Conservation (phyloP, 2,797 vertebrate genomes). For the Sebastes melanostomus region DNA sequence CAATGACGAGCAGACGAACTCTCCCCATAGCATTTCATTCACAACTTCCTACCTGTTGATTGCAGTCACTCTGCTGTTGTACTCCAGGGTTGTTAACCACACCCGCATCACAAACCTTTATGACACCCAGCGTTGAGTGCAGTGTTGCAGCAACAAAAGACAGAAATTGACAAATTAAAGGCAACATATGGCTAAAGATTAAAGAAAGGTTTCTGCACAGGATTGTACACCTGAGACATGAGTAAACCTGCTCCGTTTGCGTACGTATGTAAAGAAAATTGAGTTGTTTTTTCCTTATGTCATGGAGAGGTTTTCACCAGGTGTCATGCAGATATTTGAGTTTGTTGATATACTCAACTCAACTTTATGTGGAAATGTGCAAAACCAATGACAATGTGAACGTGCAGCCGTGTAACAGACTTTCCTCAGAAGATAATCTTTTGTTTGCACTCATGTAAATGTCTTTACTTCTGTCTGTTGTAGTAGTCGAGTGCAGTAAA, state of each 20-base stretch:
- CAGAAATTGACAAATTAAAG: not conserved
- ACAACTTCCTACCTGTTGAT: slow-evolving; percentile 4
- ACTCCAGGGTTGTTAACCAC: not conserved
- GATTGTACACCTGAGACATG: no score
- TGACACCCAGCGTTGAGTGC: no score
- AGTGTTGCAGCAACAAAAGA: not conserved
- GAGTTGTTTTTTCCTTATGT: no score
- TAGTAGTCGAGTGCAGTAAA: not conserved
- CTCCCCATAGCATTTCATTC: slow-evolving; percentile 28
- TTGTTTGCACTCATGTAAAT: not conserved
- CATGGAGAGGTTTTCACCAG: no score
- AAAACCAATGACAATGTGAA: not conserved
- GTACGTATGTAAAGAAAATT: no score
- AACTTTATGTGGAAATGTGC: not conserved
- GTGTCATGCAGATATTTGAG: no score
- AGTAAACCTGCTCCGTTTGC: no score
- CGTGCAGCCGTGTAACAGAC: not conserved
- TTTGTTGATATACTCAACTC: no score
- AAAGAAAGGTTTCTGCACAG: not conserved
- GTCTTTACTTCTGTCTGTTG: not conserved
- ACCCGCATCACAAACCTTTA: slow-evolving; percentile 1
- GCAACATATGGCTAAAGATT: not conserved
- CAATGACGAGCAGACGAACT: not conserved
- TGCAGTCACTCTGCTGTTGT: not conserved
- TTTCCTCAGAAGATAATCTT: not conserved